A percentile compares a stretch with the other conserved stretches of the same genome.
Conservation (phyloP, 2,888 invertebrate species). For the Sarcophaga variegata region DNA sequence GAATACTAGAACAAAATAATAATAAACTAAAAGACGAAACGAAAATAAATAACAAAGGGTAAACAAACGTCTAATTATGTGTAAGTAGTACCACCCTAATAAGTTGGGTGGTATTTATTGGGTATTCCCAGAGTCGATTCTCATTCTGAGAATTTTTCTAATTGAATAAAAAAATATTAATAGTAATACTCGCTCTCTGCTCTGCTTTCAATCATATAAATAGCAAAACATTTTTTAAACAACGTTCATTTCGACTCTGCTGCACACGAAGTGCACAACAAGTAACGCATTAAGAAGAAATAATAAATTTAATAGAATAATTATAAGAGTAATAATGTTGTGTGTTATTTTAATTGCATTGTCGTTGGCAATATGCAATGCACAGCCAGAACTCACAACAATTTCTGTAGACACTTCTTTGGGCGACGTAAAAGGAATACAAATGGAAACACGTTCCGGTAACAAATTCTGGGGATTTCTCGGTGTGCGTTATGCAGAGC, state of each 20-base stretch:
- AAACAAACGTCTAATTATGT: too few species aligned
- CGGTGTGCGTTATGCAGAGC: constrained; percentile 78
- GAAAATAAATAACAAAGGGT: not conserved
- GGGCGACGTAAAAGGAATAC: constrained; percentile 76
- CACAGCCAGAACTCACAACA: constrained; percentile 26
- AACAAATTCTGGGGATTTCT: constrained; percentile 77
- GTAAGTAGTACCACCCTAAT: constrained; percentile 25
- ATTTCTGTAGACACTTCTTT: constrained; percentile 75
- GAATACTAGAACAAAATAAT: not conserved
- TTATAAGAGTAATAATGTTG: not conserved
- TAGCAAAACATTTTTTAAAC: constrained; percentile 23
- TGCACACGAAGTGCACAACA: constrained; percentile 9
- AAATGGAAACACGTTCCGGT: constrained; percentile 74
- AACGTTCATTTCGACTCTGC: constrained; percentile 4
- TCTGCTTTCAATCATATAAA: constrained; percentile 50
- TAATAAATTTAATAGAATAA: not conserved
- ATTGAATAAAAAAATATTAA: not conserved
- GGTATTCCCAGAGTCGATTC: constrained; percentile 32
- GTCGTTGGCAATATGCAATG: constrained; percentile 28
- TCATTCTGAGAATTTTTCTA: constrained; percentile 21
- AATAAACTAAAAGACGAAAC: not conserved
- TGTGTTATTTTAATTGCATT: constrained; percentile 22
- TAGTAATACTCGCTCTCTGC: not conserved
- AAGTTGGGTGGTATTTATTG: not conserved
- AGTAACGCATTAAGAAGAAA: not conserved